These are phyloP conservation scores for Mantis religiosa DNA, from an alignment of 2,888 invertebrate species.

Conservation along the genomic window DNA sequence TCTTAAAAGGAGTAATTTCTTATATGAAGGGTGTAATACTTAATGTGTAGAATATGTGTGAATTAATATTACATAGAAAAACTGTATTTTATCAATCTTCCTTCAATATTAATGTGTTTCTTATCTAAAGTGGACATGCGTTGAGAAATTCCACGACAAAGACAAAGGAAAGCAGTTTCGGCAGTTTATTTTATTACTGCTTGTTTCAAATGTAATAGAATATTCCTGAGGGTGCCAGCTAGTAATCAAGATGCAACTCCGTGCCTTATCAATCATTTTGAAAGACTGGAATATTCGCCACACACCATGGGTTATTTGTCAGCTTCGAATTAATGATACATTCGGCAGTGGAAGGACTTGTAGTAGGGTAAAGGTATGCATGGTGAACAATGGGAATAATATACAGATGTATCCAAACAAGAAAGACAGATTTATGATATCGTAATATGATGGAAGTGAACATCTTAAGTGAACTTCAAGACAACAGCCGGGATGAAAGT, in stretches of 20 bases:
- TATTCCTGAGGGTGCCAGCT: not conserved
- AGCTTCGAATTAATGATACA: not conserved
- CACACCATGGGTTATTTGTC: not conserved
- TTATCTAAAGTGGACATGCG: too few species aligned
- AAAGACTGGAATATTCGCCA: not conserved
- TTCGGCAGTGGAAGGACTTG: not conserved
- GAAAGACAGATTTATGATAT: too few species aligned
- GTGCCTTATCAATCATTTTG: not conserved
- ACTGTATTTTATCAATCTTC: too few species aligned
- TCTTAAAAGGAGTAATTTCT: too few species aligned
- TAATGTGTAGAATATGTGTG: too few species aligned
- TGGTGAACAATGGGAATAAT: not conserved
- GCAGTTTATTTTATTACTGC: not conserved
- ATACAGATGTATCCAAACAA: too few species aligned
- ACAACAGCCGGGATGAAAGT: too few species aligned
- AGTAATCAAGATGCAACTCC: not conserved
- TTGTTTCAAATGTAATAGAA: not conserved
- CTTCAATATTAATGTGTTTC: too few species aligned
- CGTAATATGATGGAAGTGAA: too few species aligned
- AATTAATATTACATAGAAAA: too few species aligned
- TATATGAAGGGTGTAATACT: too few species aligned
- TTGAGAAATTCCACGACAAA: not conserved
- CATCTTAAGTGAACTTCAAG: too few species aligned
- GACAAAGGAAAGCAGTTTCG: not conserved
- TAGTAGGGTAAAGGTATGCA: not conserved